Evolutionary conservation across 2,888 invertebrate genomes (phyloP).

Genomic region (Cephonodes hylas): DNA sequence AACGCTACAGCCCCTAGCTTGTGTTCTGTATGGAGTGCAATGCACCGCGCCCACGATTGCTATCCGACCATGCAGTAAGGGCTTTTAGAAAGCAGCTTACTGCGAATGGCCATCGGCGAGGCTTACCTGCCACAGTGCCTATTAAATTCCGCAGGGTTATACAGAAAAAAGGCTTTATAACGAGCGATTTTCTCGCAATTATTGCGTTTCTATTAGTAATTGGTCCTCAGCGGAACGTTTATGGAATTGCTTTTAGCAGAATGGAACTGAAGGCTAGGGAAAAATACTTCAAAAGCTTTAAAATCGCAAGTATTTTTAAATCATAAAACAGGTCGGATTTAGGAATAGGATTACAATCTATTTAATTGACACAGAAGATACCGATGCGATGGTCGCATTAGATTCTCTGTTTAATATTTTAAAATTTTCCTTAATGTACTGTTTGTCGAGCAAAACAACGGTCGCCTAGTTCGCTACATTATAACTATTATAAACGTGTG

Average conservation of each 20-base stretch:
- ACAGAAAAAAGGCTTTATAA: constrained; percentile 30
- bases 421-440: too few species aligned
- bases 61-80: constrained; percentile 36
- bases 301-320: too few species aligned
- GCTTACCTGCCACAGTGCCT: constrained; percentile 31
- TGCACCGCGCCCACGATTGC: constrained; percentile 34
- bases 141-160: constrained; percentile 39
- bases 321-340: too few species aligned
- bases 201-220: background rate
- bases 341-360: too few species aligned
- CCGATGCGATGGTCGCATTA: too few species aligned
- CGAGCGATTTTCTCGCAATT: constrained; percentile 5
- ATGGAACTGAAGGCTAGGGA: too few species aligned
- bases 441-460: too few species aligned
- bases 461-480: too few species aligned
- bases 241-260: background rate
- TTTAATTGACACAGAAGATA: too few species aligned
- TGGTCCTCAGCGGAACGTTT: background rate
- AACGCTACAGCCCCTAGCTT: constrained; percentile 20
- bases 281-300: too few species aligned
- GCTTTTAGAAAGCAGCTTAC: constrained; percentile 34
- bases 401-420: too few species aligned
- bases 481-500: too few species aligned
- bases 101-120: constrained; percentile 36
- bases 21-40: constrained; percentile 39